phyloP scores from a whole-genome alignment of 1,140 invertebrate species.

The Habropoda laboriosa region DNA sequence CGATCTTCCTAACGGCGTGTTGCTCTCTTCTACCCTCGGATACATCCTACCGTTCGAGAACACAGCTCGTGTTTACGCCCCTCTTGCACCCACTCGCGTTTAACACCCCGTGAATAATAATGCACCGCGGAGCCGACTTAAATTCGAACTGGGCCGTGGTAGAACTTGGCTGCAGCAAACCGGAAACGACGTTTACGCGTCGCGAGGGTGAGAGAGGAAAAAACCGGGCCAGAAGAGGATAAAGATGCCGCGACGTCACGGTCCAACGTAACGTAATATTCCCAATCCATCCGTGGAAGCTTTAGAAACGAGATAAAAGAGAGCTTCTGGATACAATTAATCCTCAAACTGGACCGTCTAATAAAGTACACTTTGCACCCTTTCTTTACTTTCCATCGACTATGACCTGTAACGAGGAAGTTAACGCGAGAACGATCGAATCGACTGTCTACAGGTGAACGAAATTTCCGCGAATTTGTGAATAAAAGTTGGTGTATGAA shows the following conservation, averaged over 20 bases:
- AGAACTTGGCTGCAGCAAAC: background rate
- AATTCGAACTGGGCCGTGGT: background rate
- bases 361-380: too few species aligned
- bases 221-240: constrained; percentile 1
- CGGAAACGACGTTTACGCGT: constrained; percentile 39
- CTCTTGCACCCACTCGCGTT: background rate
- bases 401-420: too few species aligned
- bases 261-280: constrained; percentile 60
- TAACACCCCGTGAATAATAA: constrained; percentile 9
- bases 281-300: constrained; percentile 63
- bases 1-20: background rate
- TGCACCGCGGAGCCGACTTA: background rate
- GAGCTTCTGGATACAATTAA: constrained; percentile 68
- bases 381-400: too few species aligned
- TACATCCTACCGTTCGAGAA: background rate
- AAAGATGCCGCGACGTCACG: constrained; percentile 39
- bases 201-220: background rate
- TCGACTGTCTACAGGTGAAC: background rate
- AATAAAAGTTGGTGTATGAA: too few species aligned
- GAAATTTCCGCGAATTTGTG: background rate
- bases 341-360: too few species aligned
- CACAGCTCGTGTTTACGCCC: constrained; percentile 8
- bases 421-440: too few species aligned
- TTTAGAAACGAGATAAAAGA: constrained; percentile 70
- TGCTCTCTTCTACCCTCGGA: too few species aligned